Base-by-base conservation (phyloP, 1,140 invertebrate genomes). In the Philopotamus ludificatus region DNA sequence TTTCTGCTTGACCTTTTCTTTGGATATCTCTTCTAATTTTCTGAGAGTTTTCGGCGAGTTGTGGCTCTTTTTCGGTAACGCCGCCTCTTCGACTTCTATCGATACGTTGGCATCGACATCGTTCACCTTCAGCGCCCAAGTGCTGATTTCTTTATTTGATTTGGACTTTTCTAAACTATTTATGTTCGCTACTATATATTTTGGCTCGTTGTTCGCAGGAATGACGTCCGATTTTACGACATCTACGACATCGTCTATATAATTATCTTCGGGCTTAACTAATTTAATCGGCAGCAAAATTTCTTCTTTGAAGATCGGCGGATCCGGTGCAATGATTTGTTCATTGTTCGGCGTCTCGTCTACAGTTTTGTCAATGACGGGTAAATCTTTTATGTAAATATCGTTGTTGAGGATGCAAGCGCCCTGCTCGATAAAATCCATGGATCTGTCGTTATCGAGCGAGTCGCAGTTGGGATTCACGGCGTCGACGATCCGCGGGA, bases 1-100 rank as follows among this genome's bases (percentile, higher is more conserved):
- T 71, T 87, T 88, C 71, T 89, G 86, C 74, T 88, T 87, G 3
- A 81, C 82, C 45, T 87, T 80, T 72, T 89, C 85, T 72, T 83
- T 83, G 7, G 82, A 84, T 9, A 88, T 81, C 75, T 87, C 86
- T 72, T 88, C 84, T 34, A 89, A 75, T 72, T 85, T 85, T 28
- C 81, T 74, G 0, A 78, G 79, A 3, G 83, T 85, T 0, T 76
- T 74, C 0, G 82, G 81, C 2, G 78, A 79, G 63, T 81, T 79
- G 12, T 71, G 71, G 73, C 18, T 60, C 70, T 72, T 74, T 62
- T 73, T 73, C 55, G 25, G 12, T 44, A 58, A 7, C 3, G n/a
- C 3, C 2, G 39, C 8, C 21, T 57, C 54, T 1, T 1, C 15
- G 1, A 39, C 39, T 42, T 57, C 54, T 10, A 39, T 42, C 20